phyloP scores from a whole-genome alignment of 1,140 invertebrate species.

The Drosophila nikananu region DNA sequence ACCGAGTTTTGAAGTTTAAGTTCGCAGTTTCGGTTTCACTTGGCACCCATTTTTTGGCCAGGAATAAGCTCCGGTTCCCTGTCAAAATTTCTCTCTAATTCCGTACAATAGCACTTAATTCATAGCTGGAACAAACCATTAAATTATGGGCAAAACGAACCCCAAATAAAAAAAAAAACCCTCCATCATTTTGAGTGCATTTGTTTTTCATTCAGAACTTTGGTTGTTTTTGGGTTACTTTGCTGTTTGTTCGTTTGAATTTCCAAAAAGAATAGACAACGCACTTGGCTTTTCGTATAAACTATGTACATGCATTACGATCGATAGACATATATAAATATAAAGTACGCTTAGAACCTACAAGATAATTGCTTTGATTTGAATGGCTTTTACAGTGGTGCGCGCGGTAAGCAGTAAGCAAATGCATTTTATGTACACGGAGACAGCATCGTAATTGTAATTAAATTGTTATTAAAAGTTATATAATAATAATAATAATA shows the following conservation, averaged over 20 bases:
- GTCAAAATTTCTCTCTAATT: neutral
- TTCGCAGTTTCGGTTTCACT: neutral
- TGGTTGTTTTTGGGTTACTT: constrained; percentile 37
- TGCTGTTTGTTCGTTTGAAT: constrained; percentile 19
- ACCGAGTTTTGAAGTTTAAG: neutral
- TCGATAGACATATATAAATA: constrained; percentile 53
- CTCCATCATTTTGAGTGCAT: constrained; percentile 32
- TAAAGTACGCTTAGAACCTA: constrained; percentile 60
- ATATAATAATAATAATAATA: too few species aligned
- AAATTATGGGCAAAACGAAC: constrained; percentile 24
- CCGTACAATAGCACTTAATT: constrained; percentile 36
- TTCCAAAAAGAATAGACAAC: constrained; percentile 50
- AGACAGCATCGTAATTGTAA: constrained; percentile 9
- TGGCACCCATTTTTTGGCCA: constrained; percentile 7
- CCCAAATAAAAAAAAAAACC: neutral
- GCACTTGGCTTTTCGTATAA: constrained; percentile 38
- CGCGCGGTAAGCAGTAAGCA: constrained; percentile 11
- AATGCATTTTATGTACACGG: constrained; percentile 39
- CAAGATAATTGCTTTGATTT: constrained; percentile 50
- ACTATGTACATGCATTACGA: constrained; percentile 79
- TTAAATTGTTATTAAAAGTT: constrained; percentile 11
- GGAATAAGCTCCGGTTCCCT: neutral
- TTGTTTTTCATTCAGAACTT: constrained; percentile 52
- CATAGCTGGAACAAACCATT: constrained; percentile 30
- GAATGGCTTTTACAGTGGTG: constrained; percentile 29